Base-by-base conservation (phyloP, 2,113 vertebrate species). In the Formicarius rufipectus region DNA sequence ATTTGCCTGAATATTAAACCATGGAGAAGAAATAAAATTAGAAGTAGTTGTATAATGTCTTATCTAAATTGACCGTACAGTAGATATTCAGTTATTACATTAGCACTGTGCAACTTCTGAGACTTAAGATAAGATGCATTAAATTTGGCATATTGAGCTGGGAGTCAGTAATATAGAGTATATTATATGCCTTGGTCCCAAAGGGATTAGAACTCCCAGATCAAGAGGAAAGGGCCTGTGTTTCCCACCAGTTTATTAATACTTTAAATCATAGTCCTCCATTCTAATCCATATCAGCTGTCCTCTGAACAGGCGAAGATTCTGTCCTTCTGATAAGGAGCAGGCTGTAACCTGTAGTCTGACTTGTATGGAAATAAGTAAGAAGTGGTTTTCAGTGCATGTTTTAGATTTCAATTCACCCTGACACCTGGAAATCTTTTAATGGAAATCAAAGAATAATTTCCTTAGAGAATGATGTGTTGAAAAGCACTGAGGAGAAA, bases 221-320 rank as follows among this genome's bases (percentile, higher is more conserved):
- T 88, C 39, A 76, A 63, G 42, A 90, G 17, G 68, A 93, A 90
- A 90, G 47, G 45, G 88, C 68, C 45, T 55, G 39, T 86, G 23
- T 89, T 97, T 94, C 96, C 95, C 96, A 94, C 39, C 76, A 60
- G 42, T 95, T 93, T 90, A 96, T 92, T 94, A 95, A 94, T 93
- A 71, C 76, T 66, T 92, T 95, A 91, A 94, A 91, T 87, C 89
- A 87, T 18, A 76, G 42, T 76, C 59, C 52, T 78, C 39, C 91
- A 15, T 80, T 92, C 59, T 92, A 95, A 97, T 95, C 37, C 35
- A 3, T 87, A 82, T 95, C 80, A 81, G 80, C 80, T 94, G 60
- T 78, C 25, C 56, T 88, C 76, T 58, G 39, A 90, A 77, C 18
- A 69, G 33, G 33, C 20, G 1, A 83, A 63, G 39, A 58, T 52